Conservation (phyloP, 2,888 invertebrate genomes). For the Pasiphila rectangulata region DNA sequence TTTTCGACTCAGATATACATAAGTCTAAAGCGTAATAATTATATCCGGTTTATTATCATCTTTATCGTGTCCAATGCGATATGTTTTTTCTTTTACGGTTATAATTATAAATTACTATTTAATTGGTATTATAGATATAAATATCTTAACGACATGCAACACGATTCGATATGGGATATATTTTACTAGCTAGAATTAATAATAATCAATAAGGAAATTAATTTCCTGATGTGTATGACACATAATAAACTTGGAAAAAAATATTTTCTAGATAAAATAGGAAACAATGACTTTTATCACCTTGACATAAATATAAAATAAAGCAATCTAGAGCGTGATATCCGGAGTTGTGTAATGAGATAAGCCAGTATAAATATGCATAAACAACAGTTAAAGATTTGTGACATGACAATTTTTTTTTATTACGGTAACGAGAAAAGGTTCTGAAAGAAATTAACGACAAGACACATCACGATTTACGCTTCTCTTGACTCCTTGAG, state of each 20-base stretch:
- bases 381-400: conserved; percentile 27
- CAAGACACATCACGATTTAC: too few species aligned
- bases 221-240: too few species aligned
- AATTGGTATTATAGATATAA: conserved; percentile 11
- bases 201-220: background rate
- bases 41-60: conserved; percentile 13
- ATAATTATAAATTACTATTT: conserved; percentile 27
- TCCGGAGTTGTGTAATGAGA: conserved; percentile 35
- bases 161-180: background rate
- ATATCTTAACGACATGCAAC: conserved; percentile 2
- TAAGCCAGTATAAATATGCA: conserved; percentile 21
- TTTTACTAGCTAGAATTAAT: background rate
- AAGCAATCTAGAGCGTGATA: conserved; percentile 34
- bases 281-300: conserved; percentile 22
- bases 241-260: background rate
- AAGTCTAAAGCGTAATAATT: conserved; percentile 20
- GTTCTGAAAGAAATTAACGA: background rate
- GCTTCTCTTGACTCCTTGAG: too few species aligned
- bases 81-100: conserved; percentile 26
- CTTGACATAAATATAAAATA: conserved; percentile 17
- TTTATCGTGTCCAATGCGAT: conserved; percentile 21
- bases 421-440: background rate
- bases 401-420: conserved; percentile 4
- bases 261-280: conserved; percentile 9
- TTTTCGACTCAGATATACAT: conserved; percentile 18